Evolutionary conservation across 2,888 invertebrate genomes (phyloP).

Genomic region (Tetrapedia diversipes): DNA sequence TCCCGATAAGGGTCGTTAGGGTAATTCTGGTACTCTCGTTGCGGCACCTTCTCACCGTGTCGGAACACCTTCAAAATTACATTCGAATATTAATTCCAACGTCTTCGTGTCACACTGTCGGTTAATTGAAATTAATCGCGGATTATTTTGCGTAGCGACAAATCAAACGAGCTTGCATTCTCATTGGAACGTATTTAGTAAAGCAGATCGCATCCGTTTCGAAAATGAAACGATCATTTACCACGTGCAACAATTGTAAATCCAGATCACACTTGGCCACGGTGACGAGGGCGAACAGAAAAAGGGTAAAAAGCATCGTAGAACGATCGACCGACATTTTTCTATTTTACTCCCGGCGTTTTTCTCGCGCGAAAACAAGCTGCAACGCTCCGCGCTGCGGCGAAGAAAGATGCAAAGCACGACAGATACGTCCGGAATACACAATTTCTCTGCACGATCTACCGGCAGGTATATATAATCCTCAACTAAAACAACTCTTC

Average conservation of each 20-base stretch:
- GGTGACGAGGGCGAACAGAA: constrained; percentile 1
- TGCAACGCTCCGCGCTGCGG: too few species aligned
- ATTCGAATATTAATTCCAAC: constrained; percentile 20
- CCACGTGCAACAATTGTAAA: constrained; percentile 78
- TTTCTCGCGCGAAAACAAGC: too few species aligned
- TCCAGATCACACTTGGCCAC: constrained; percentile 61
- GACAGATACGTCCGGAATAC: constrained; percentile 62
- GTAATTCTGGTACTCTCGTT: constrained; percentile 84
- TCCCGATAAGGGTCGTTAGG: constrained; percentile 84
- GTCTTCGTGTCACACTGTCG: not conserved
- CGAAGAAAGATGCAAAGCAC: constrained; percentile 30
- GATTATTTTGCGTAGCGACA: not conserved
- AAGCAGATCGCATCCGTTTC: not conserved
- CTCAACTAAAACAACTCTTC: constrained; percentile 63
- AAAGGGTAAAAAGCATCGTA: not conserved
- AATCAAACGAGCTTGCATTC: not conserved
- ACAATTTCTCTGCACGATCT: constrained; percentile 73
- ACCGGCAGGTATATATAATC: constrained; percentile 65
- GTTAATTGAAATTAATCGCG: not conserved
- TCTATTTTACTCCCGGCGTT: too few species aligned
- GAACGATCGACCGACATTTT: constrained; percentile 40
- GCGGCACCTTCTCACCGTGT: constrained; percentile 86
- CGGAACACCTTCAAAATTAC: constrained; percentile 83
- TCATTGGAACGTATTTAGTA: not conserved
- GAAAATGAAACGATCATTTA: constrained; percentile 58